phyloP scores from a whole-genome alignment of 2,113 vertebrate species.

The Pseudois nayaur region DNA sequence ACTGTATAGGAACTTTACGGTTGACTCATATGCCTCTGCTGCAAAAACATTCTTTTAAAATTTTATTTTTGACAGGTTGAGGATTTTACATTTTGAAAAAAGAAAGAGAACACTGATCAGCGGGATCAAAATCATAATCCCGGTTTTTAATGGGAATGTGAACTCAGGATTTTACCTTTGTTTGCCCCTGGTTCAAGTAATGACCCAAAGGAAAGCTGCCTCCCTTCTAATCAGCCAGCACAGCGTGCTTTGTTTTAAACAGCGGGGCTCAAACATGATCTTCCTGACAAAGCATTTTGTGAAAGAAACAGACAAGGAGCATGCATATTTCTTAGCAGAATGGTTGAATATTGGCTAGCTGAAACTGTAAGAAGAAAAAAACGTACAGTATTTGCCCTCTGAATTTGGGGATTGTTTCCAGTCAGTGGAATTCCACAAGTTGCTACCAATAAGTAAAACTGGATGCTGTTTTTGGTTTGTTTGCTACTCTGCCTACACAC shows the following conservation, averaged over 20 bases:
- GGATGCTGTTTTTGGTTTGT: background rate
- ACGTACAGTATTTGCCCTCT: background rate
- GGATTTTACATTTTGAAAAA: background rate
- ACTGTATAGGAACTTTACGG: accelerated
- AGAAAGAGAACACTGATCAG: background rate
- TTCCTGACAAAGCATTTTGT: background rate
- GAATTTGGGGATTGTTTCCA: background rate
- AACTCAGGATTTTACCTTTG: conserved; percentile 27
- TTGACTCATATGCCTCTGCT: background rate
- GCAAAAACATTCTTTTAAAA: background rate
- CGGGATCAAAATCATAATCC: background rate
- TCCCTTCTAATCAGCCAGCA: background rate
- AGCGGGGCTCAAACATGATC: background rate
- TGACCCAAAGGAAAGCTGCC: background rate
- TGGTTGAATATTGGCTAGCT: background rate
- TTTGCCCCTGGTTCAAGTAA: background rate
- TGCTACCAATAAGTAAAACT: background rate
- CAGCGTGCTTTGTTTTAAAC: background rate
- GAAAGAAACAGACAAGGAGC: background rate
- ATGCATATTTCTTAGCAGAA: background rate
- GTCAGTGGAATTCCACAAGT: background rate
- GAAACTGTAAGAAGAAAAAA: background rate
- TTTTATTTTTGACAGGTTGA: background rate
- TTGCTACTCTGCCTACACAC: background rate
- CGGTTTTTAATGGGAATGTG: conserved; percentile 23